phyloP scores from a whole-genome alignment of 30 jellyfish, hydroid and myxozoan genomes.

The Pelagia noctiluca region DNA sequence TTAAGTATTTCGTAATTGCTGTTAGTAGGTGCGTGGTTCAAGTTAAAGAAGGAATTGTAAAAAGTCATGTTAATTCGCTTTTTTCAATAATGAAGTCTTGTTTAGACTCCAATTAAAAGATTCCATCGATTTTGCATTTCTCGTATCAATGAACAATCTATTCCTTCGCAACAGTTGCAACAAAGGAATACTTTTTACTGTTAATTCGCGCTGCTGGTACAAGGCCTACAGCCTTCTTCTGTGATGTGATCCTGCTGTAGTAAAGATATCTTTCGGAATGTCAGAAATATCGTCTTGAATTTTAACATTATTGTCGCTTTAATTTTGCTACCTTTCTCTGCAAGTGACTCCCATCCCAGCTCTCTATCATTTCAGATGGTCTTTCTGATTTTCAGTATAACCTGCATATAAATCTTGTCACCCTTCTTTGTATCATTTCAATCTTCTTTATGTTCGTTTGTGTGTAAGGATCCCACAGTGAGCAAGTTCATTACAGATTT shows the following conservation, averaged over 20 bases:
- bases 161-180: conserved; percentile 24
- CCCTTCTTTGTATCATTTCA: conserved; percentile 41
- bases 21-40: too few species aligned
- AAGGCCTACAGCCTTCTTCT: conserved; percentile 44
- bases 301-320: conserved; percentile 31
- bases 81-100: too few species aligned
- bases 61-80: too few species aligned
- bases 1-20: too few species aligned
- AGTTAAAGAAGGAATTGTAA: too few species aligned
- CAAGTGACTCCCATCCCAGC: conserved; percentile 54
- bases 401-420: conserved; percentile 35
- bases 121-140: too few species aligned
- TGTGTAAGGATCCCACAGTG: conserved; percentile 60
- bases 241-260: conserved; percentile 4
- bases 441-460: conserved; percentile 24
- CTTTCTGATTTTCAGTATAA: conserved; percentile 25
- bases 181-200: conserved; percentile 26
- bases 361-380: conserved; percentile 55
- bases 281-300: conserved; percentile 28
- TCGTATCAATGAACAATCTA: too few species aligned
- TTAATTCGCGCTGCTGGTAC: conserved; percentile 37
- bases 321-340: conserved; percentile 25
- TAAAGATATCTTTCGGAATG: conserved; percentile 24
- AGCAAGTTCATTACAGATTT: conserved; percentile 56
- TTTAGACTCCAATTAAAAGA: too few species aligned